Base-by-base conservation (phyloP, 2,113 vertebrate genomes). In the Cyanoderma ruficeps region DNA sequence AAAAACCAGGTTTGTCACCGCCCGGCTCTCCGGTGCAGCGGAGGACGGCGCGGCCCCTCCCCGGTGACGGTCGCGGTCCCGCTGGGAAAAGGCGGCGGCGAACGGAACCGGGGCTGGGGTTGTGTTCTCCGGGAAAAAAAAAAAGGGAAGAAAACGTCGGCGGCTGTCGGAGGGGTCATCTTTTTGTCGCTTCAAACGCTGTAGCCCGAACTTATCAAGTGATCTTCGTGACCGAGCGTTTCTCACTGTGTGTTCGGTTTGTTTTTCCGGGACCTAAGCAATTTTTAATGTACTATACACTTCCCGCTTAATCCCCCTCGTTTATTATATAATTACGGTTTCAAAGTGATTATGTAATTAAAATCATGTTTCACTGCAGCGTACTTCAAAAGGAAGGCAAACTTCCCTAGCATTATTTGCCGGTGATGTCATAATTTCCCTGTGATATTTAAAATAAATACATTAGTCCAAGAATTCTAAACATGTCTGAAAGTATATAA, bases 371-470 rank as follows among this genome's bases (percentile, higher is more conserved):
- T 98, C 97, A 83, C 97, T 97, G 98, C 98, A 97, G 97, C 92
- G 68, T 96, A 97, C 98, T 98, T 99, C 98, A 99, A 99, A 99
- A 97, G 90, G 82, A 85, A 84, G 71, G 83, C 97, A 96, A 96
- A 97, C 97, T 97, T 97, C 97, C 97, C 95, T 86, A 95, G 97
- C 98, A 98, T 99, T 97, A 98, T 98, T 98, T 97, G 97, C 98
- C 94, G 97, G 97, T 99, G 98, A 99, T 99, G 99, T 99, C 98
- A 99, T 98, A 98, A 98, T 99, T 99, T 99, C 98, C 98, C 97
- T 98, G 97, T 98, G 98, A 99, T 99, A 98, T 99, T 99, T 98
- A 98, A 99, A 99, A 99, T 98, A 99, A 99, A 99, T 98, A 99
- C 99, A 99, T 99, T 99, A 99, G 98, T 95, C 95, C 95, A 98